Conservation (phyloP, 2,113 vertebrate species). For the Anolis sagrei region DNA sequence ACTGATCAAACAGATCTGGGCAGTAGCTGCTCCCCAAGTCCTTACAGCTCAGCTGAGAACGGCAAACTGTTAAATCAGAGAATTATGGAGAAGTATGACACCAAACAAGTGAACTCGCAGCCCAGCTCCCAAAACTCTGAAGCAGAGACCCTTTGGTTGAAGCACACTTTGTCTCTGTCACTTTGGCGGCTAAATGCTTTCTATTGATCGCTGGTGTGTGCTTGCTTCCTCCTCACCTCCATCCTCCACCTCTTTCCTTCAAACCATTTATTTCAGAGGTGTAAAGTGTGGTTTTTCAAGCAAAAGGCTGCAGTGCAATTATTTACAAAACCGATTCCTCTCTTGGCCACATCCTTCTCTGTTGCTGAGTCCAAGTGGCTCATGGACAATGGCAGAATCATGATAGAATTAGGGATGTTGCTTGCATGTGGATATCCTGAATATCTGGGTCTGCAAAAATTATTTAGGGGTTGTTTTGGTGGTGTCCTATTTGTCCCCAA, state of each 20-base stretch:
- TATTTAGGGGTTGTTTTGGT: not conserved
- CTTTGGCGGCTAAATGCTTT: conserved; percentile 58
- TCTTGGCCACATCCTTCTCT: not conserved
- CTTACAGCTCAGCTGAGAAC: conserved; percentile 58
- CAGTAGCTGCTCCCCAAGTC: conserved; percentile 54
- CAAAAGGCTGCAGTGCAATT: not conserved
- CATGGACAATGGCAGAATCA: not conserved
- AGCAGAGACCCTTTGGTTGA: conserved; percentile 43
- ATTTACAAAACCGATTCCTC: not conserved
- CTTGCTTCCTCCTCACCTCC: not conserved
- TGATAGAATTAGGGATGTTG: not conserved
- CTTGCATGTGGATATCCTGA: not conserved
- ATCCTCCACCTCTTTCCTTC: not conserved
- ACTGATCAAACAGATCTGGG: conserved; percentile 63
- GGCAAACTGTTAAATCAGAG: conserved; percentile 66
- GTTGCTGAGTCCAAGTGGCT: not conserved
- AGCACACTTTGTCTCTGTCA: conserved; percentile 63
- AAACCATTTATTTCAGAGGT: conserved; percentile 17
- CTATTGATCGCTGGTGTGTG: conserved; percentile 56
- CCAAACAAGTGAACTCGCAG: conserved; percentile 38
- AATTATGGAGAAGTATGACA: conserved; percentile 59
- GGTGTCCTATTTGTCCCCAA: not conserved
- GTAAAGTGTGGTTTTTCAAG: conserved; percentile 38
- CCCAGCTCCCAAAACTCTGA: conserved; percentile 4
- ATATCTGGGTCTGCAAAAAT: not conserved